Conservation (phyloP, 2,888 invertebrate genomes). For the Drosophila peninsularis region DNA sequence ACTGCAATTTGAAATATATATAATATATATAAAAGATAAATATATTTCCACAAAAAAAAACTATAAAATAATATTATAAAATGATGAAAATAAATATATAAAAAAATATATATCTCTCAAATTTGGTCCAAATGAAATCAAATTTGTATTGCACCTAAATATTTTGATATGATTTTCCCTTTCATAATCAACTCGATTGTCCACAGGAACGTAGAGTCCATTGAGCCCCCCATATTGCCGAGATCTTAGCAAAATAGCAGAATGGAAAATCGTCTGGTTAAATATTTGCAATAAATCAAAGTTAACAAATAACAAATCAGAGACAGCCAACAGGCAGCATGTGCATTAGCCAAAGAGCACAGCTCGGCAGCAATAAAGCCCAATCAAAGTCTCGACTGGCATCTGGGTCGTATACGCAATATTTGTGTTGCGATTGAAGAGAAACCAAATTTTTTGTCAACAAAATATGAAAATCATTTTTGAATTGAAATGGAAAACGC, state of each 20-base stretch:
- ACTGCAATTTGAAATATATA: too few relatives aligned
- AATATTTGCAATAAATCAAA: conserved; percentile 7
- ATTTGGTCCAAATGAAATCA: too few relatives aligned
- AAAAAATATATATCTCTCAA: too few relatives aligned
- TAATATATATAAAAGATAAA: too few relatives aligned
- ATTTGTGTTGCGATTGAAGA: conserved; percentile 3
- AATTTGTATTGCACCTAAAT: too few relatives aligned
- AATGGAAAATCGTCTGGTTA: neutral
- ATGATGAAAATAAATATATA: too few relatives aligned
- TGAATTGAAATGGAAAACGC: neutral
- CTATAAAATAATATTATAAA: too few relatives aligned
- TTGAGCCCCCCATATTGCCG: neutral
- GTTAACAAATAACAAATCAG: conserved; percentile 1
- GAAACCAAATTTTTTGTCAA: conserved; percentile 3
- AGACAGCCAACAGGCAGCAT: neutral
- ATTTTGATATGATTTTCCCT: neutral
- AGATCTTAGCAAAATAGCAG: neutral
- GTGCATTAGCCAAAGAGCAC: neutral
- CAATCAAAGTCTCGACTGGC: neutral
- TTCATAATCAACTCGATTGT: too few relatives aligned
- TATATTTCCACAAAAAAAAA: too few relatives aligned
- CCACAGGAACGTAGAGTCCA: too few relatives aligned
- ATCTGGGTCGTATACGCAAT: conserved; percentile 7
- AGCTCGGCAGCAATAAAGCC: neutral
- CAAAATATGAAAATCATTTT: conserved; percentile 10